Conservation (phyloP, 2,888 invertebrate genomes). For the Drosophila robusta region DNA sequence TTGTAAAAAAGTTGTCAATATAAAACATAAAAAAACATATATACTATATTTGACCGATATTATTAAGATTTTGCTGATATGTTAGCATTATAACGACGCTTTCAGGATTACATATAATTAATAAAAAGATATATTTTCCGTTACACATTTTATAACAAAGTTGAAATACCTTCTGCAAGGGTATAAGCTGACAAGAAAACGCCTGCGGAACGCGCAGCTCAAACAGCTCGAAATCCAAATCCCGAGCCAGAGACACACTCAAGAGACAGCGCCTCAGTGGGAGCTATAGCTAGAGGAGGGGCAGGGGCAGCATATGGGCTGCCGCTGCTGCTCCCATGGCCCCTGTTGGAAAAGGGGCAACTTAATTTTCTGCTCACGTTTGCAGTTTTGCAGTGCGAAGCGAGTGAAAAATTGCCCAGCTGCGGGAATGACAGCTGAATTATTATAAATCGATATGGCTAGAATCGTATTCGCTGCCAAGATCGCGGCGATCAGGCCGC, state of each 20-base stretch:
- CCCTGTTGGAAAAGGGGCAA: conserved; percentile 29
- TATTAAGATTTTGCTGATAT: too few species aligned
- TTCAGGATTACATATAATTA: too few species aligned
- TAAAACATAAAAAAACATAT: too few species aligned
- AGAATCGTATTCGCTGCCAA: not conserved
- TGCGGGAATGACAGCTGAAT: conserved; percentile 82
- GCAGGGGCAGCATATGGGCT: conserved; percentile 28
- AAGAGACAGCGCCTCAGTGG: conserved; percentile 25
- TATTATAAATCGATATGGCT: conserved; percentile 82
- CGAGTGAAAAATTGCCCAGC: conserved; percentile 75
- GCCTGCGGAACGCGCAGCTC: conserved; percentile 55
- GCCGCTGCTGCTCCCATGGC: conserved; percentile 1
- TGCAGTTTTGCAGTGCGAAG: conserved; percentile 62
- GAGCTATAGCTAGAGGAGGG: conserved; percentile 17
- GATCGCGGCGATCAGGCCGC: conserved; percentile 6
- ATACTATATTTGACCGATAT: too few species aligned
- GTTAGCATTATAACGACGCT: too few species aligned
- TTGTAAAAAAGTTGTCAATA: too few species aligned
- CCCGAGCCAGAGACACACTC: conserved; percentile 14
- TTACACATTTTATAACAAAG: too few species aligned
- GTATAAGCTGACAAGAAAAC: conserved; percentile 34
- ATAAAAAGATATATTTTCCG: too few species aligned
- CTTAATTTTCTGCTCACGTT: conserved; percentile 83
- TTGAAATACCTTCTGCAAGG: not conserved
- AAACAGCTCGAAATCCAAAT: conserved; percentile 65